Evolutionary conservation across 1,140 invertebrate species (phyloP), one percentile per base, ranked within the genome.

Genomic region (Lepidurus apus): DNA sequence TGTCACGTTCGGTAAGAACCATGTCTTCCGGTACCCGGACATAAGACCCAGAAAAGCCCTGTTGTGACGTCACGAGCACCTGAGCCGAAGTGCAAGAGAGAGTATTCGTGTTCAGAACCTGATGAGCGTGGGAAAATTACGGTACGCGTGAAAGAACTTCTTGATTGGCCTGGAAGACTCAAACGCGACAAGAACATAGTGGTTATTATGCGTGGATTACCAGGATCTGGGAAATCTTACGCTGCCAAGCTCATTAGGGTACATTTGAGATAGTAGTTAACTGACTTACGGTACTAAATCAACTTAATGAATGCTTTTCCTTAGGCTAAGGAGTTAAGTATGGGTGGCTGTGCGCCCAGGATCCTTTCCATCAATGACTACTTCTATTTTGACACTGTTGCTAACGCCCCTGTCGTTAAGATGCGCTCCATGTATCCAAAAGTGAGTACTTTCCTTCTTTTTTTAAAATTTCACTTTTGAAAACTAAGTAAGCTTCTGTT

Each of bases 361-460:
- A 96, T 98, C 82, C 88, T 98, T 77, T 95, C 93, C 80, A 89
- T 98, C 73, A 96, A 98, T 86, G 96, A 98, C 87, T 98, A 98
- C 85, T 98, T 97, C 82, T 92, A 97, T 86, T 91, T 93, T 74
- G 88, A 88, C 82, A 96, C 98, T 87, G 90, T 91, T 75, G 95
- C 97, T 85, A 91, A 91, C 75, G 26, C 26, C 26, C 26, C 26
- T 26, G 26, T 26, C 26, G 26, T 26, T 26, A 26, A 26, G 26
- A 26, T 26, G 26, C 1, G 26, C 26, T 26, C 26, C 26, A 1
- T 26, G 26, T 26, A 26, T 26, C 26, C 26, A 26, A 26, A 26
- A 26, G 26, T 26, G 26, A 26, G 26, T 26, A 26, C 1, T 26
- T 26, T 26, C 26, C 26, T 26, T 26, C 26, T 2, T 26, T 26